Evolutionary conservation across 1,140 invertebrate species (phyloP).

Genomic region (Megathymus violae): DNA sequence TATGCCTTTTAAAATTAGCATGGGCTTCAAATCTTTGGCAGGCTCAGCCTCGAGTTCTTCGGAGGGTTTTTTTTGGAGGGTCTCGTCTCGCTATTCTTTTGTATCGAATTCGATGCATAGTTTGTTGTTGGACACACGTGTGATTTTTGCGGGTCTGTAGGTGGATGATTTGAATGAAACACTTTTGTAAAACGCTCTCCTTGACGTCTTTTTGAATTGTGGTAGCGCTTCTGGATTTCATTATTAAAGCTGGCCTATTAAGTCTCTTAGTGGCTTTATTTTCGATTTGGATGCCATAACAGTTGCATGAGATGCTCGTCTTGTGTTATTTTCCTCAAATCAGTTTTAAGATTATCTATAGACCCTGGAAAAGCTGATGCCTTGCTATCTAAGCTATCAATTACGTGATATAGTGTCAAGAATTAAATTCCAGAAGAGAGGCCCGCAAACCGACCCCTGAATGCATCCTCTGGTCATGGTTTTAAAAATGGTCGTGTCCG

Average conservation of each 20-base stretch:
- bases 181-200: background rate
- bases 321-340: no score
- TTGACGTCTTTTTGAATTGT: background rate
- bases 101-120: constrained; percentile 33
- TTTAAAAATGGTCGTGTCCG: no score
- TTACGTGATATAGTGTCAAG: no score
- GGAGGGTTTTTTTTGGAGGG: background rate
- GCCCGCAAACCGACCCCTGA: no score
- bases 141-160: constrained; percentile 13
- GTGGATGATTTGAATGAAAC: background rate
- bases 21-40: background rate
- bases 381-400: no score
- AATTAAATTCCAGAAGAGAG: no score
- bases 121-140: constrained; percentile 33
- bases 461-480: no score
- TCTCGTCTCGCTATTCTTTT: constrained; percentile 14
- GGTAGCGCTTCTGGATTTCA: background rate
- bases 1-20: constrained; percentile 9
- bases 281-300: no score
- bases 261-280: no score
- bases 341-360: no score
- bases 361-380: no score
- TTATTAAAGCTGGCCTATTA: background rate
- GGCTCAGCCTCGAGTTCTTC: background rate
- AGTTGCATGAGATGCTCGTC: no score